Percentiles rank a stretch among this genome's conserved stretches.
These are phyloP conservation scores for Prostheceraeus crozeri DNA, from an alignment of 2,888 invertebrate genomes.

Conservation along the genomic window DNA sequence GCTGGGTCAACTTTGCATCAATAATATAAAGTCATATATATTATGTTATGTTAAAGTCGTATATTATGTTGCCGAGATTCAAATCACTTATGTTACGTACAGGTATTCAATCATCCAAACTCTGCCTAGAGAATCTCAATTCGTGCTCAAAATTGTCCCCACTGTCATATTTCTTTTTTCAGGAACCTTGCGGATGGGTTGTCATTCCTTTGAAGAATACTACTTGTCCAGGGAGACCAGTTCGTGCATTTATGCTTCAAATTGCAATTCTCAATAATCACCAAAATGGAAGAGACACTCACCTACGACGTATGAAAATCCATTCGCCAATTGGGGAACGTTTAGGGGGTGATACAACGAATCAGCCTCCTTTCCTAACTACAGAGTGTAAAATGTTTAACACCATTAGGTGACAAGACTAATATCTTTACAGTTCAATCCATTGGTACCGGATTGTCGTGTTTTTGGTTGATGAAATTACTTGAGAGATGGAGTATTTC, in stretches of 20 bases:
- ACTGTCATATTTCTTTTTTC: constrained; percentile 58
- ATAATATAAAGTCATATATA: too few species aligned
- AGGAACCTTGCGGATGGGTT: constrained; percentile 94
- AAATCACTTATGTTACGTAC: too few species aligned
- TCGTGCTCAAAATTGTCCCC: too few species aligned
- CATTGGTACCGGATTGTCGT: too few species aligned
- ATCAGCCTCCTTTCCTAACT: not conserved
- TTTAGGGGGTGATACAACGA: not conserved
- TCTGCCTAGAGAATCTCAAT: too few species aligned
- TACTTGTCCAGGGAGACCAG: constrained; percentile 67
- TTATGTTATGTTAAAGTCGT: too few species aligned
- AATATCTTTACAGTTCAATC: too few species aligned
- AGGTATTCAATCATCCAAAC: too few species aligned
- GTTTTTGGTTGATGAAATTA: too few species aligned
- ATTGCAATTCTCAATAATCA: constrained; percentile 74
- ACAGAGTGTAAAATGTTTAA: constrained; percentile 3
- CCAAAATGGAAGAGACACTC: constrained; percentile 96
- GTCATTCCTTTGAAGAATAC: constrained; percentile 81
- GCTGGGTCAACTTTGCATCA: too few species aligned
- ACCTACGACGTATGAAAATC: constrained; percentile 90
- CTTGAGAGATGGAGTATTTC: too few species aligned
- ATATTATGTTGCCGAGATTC: too few species aligned
- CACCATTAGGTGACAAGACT: not conserved
- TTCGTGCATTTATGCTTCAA: constrained; percentile 72
- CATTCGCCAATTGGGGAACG: constrained; percentile 49